A percentile compares a stretch with the other conserved stretches of the same genome.
These are phyloP conservation scores for Oryctes rhinoceros DNA, from an alignment of 1,140 invertebrate species.

Conservation along the genomic window DNA sequence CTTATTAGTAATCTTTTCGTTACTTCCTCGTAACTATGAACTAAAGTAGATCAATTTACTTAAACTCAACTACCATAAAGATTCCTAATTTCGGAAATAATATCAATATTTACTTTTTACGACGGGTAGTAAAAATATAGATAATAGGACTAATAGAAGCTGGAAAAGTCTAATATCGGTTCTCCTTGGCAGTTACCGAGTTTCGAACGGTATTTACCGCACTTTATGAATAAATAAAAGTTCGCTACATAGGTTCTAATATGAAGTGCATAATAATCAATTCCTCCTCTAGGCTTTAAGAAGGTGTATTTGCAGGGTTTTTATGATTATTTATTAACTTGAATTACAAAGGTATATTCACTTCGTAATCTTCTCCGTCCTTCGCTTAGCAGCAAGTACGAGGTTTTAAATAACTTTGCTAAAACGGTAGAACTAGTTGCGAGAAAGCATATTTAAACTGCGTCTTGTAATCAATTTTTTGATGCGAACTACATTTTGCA, in stretches of 20 bases:
- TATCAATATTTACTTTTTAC: conserved; percentile 20
- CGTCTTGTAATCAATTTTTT: no score
- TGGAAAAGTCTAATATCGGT: conserved; percentile 1
- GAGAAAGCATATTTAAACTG: no score
- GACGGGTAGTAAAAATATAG: conserved; percentile 15
- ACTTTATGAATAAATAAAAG: not conserved
- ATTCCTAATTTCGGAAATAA: conserved; percentile 10
- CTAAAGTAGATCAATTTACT: not conserved
- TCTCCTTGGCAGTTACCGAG: conserved; percentile 2
- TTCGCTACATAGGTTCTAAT: not conserved
- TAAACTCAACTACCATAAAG: conserved; percentile 9
- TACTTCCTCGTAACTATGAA: not conserved
- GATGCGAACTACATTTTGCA: no score
- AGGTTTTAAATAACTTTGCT: no score
- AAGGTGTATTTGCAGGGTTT: no score
- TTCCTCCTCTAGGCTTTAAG: not conserved
- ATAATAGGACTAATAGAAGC: not conserved
- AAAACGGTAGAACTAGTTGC: no score
- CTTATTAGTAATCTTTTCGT: not conserved
- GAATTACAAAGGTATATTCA: no score
- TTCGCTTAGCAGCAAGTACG: no score
- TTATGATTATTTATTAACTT: no score
- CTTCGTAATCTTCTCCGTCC: no score
- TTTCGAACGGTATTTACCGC: conserved; percentile 9
- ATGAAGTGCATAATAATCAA: conserved; percentile 3